Percentiles rank a stretch among this genome's conserved stretches.
Evolutionary conservation across 2,888 invertebrate genomes (phyloP).

Genomic region (Merodon equestris): DNA sequence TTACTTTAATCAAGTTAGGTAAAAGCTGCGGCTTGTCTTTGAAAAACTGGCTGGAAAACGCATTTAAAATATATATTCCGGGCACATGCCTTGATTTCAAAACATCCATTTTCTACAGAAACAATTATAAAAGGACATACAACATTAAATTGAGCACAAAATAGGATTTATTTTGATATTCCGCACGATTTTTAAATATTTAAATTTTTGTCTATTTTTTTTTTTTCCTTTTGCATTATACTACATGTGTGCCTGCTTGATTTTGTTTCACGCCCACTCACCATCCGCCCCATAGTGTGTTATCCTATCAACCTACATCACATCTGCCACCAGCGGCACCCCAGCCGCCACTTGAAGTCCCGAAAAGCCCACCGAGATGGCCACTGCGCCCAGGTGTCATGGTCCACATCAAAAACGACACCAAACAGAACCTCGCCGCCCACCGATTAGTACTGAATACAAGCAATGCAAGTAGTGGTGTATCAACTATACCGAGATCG

Average conservation of each 20-base stretch:
- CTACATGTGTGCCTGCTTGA: slow-evolving; percentile 54
- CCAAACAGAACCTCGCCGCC: slow-evolving; percentile 86
- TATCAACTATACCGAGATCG: slow-evolving; percentile 64
- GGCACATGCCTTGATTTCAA: too few species aligned
- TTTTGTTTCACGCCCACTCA: slow-evolving; percentile 38
- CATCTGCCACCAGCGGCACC: slow-evolving; percentile 67
- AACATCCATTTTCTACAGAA: not conserved
- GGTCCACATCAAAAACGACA: slow-evolving; percentile 88
- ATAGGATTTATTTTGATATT: slow-evolving; percentile 8
- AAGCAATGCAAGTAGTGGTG: slow-evolving; percentile 22
- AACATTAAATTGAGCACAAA: too few species aligned
- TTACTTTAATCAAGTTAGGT: too few species aligned
- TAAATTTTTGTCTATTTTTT: slow-evolving; percentile 54
- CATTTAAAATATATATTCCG: too few species aligned
- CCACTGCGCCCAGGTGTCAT: slow-evolving; percentile 92
- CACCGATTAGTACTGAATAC: slow-evolving; percentile 74
- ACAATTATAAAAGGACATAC: not conserved
- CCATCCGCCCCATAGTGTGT: slow-evolving; percentile 72
- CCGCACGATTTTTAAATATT: slow-evolving; percentile 65
- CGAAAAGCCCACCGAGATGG: slow-evolving; percentile 83
- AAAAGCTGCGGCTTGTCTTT: too few species aligned
- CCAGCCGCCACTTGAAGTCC: slow-evolving; percentile 71
- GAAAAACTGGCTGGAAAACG: too few species aligned
- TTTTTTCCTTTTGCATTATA: slow-evolving; percentile 41
- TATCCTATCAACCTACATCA: slow-evolving; percentile 75